These are phyloP conservation scores for Leuctra nigra DNA, from an alignment of 2,888 invertebrate species.

Conservation along the genomic window DNA sequence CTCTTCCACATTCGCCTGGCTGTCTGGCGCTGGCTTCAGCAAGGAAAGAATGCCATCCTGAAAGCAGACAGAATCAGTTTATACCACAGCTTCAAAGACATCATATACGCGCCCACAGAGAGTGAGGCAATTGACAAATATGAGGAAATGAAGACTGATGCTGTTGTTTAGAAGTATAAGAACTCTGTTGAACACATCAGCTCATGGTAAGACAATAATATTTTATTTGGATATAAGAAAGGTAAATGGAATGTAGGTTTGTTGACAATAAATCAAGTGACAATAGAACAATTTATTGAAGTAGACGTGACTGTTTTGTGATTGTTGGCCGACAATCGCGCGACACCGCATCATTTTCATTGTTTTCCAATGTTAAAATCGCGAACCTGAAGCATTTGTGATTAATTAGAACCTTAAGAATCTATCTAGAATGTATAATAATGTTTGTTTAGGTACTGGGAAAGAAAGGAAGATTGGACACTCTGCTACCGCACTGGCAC, in stretches of 20 bases:
- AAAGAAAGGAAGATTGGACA: slow-evolving; percentile 26
- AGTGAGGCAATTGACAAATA: neutral
- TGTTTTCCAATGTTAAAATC: too few relatives aligned
- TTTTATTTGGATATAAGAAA: too few relatives aligned
- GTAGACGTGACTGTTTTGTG: too few relatives aligned
- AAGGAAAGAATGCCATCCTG: neutral
- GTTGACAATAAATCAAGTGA: too few relatives aligned
- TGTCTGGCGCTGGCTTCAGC: slow-evolving; percentile 10
- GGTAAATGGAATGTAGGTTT: too few relatives aligned
- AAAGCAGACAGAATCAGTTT: neutral
- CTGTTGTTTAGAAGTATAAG: neutral
- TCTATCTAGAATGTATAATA: too few relatives aligned
- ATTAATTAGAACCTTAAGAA: too few relatives aligned
- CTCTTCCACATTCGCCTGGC: slow-evolving; percentile 6
- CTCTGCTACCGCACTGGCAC: slow-evolving; percentile 25
- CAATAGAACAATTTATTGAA: too few relatives aligned
- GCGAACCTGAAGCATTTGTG: too few relatives aligned
- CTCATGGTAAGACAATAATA: too few relatives aligned
- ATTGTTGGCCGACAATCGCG: too few relatives aligned
- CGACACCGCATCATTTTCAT: too few relatives aligned
- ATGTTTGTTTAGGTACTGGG: neutral
- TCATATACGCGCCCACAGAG: neutral
- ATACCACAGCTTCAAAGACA: neutral
- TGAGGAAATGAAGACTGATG: neutral
- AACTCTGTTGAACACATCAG: neutral